Percentiles rank a stretch among this genome's conserved stretches.
Conservation (phyloP, 2,113 vertebrate genomes). For the Gadus chalcogrammus region DNA sequence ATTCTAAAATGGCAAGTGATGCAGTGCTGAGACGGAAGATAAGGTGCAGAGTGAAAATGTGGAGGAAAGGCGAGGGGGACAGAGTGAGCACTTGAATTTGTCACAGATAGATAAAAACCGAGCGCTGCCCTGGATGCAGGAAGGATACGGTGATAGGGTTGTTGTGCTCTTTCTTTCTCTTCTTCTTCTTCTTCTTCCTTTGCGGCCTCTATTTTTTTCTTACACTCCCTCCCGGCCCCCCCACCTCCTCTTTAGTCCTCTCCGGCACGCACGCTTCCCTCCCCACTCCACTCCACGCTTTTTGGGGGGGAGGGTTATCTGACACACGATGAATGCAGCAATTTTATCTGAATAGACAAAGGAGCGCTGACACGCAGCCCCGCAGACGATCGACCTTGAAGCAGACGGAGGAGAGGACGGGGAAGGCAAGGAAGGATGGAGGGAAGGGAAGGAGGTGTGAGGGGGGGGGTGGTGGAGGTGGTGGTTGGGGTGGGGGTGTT, state of each 20-base stretch:
- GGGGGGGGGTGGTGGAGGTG: too few relatives aligned
- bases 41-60: constrained; percentile 71
- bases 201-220: constrained; percentile 13
- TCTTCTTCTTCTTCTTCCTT: constrained; percentile 27
- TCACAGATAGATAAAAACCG: constrained; percentile 75
- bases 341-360: constrained; percentile 78
- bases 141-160: constrained; percentile 62
- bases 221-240: constrained; percentile 31
- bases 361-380: constrained; percentile 64
- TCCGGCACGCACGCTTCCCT: constrained; percentile 24
- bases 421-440: constrained; percentile 33
- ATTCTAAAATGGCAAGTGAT: constrained; percentile 76
- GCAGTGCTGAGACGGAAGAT: constrained; percentile 73
- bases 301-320: constrained; percentile 69
- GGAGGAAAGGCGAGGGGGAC: constrained; percentile 50
- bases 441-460: constrained; percentile 21
- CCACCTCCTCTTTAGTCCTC: not conserved
- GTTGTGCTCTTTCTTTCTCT: constrained; percentile 33
- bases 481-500: too few relatives aligned
- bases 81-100: constrained; percentile 72
- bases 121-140: constrained; percentile 45
- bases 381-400: constrained; percentile 73
- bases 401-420: constrained; percentile 46
- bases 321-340: constrained; percentile 74
- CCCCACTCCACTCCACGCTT: constrained; percentile 33